Evolutionary conservation across 2,113 vertebrate species (phyloP).

Genomic region (Todiramphus saurophagus): DNA sequence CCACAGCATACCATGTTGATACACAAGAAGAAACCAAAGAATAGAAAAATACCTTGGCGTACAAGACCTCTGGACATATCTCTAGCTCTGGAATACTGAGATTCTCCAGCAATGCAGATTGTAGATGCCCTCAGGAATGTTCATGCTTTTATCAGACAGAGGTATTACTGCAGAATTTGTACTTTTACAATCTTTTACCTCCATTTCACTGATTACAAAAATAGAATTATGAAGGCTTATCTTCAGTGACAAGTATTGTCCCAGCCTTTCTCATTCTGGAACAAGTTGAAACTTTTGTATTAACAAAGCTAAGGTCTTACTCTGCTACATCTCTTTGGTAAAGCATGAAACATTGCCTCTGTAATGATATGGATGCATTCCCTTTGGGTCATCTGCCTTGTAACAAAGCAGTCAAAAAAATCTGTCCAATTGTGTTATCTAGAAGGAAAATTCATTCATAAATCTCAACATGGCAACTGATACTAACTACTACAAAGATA

Average conservation of each 20-base stretch:
- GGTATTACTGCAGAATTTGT: background rate
- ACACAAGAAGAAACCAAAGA: background rate
- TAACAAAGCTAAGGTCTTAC: background rate
- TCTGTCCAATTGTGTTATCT: background rate
- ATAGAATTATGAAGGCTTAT: background rate
- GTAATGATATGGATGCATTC: background rate
- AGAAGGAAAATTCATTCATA: background rate
- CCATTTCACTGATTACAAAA: background rate
- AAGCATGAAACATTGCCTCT: background rate
- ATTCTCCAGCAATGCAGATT: background rate
- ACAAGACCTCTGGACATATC: background rate
- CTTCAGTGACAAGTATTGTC: background rate
- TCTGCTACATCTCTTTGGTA: background rate
- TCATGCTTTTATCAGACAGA: background rate
- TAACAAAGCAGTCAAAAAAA: background rate
- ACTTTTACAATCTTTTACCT: background rate
- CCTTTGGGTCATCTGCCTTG: background rate
- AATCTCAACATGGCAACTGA: background rate
- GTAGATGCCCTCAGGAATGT: background rate
- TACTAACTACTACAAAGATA: background rate
- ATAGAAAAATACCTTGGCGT: background rate
- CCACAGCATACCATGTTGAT: background rate
- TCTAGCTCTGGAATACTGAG: background rate
- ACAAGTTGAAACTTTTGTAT: background rate
- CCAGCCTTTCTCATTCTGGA: background rate